phyloP scores from a whole-genome alignment of 2,113 vertebrate genomes.

The Rhipidura dahli region DNA sequence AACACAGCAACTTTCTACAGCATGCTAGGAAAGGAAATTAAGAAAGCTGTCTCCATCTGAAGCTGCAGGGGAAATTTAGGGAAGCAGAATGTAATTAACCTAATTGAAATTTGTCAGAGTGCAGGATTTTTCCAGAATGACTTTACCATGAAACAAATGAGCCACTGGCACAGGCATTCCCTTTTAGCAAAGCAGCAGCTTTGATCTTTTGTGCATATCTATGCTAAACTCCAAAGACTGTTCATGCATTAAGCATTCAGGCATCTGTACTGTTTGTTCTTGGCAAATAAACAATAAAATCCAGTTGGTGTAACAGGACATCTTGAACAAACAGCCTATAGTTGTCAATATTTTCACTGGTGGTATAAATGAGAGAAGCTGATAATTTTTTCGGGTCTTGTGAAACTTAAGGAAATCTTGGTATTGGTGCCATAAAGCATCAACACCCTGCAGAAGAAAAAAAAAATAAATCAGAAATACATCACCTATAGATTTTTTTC shows the following conservation, averaged over 20 bases:
- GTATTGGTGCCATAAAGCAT: background rate
- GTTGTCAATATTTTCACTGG: background rate
- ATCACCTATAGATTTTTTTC: background rate
- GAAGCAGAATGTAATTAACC: slow-evolving; percentile 30
- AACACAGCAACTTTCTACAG: background rate
- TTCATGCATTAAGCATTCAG: background rate
- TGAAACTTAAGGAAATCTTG: background rate
- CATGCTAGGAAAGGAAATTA: slow-evolving; percentile 18
- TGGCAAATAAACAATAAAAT: background rate
- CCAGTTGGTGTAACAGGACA: background rate
- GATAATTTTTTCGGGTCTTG: background rate
- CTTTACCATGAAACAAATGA: slow-evolving; percentile 27
- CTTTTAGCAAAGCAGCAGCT: background rate
- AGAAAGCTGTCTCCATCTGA: background rate
- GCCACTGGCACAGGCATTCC: background rate
- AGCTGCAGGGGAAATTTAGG: background rate
- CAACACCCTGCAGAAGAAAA: background rate
- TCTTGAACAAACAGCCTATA: background rate
- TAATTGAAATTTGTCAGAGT: slow-evolving; percentile 20
- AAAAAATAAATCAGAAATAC: background rate
- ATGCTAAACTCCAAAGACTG: background rate
- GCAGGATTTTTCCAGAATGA: background rate
- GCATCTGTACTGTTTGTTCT: background rate
- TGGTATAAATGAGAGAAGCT: background rate
- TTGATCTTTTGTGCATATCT: background rate